These are phyloP conservation scores for Pteropus rufus DNA, from an alignment of 2,797 vertebrate genomes.

Conservation along the genomic window DNA sequence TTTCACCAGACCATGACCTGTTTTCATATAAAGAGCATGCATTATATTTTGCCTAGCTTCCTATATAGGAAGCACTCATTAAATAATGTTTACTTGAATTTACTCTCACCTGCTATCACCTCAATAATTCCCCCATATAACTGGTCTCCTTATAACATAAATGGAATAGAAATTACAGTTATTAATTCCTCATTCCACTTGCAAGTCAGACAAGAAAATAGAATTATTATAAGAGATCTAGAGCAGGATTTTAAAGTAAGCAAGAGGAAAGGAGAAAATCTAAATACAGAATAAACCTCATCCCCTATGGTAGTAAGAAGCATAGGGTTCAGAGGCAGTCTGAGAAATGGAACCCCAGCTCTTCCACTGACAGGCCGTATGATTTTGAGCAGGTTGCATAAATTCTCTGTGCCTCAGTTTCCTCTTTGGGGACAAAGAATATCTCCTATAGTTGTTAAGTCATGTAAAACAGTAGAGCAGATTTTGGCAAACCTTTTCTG, in stretches of 20 bases:
- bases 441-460: not conserved
- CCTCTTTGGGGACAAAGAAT: not conserved
- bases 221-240: not conserved
- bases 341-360: not conserved
- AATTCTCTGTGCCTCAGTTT: not conserved
- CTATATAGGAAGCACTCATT: not conserved
- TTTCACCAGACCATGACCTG: not conserved
- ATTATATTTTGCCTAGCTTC: not conserved
- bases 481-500: not conserved
- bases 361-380: not conserved
- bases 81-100: not conserved
- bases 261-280: not conserved
- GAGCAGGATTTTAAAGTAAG: not conserved
- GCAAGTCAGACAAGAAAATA: not conserved
- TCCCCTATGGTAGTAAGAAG: not conserved
- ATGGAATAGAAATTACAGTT: not conserved
- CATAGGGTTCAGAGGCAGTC: not conserved
- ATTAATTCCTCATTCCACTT: not conserved
- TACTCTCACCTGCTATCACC: not conserved
- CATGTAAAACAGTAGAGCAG: not conserved
- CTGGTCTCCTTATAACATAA: not conserved
- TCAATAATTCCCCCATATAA: not conserved
- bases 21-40: not conserved
- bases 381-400: not conserved
- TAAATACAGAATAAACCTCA: not conserved